A percentile compares a stretch with the other conserved stretches of the same genome.
These are phyloP conservation scores for Syrrhaptes paradoxus DNA, from an alignment of 2,113 vertebrate species.

Conservation along the genomic window DNA sequence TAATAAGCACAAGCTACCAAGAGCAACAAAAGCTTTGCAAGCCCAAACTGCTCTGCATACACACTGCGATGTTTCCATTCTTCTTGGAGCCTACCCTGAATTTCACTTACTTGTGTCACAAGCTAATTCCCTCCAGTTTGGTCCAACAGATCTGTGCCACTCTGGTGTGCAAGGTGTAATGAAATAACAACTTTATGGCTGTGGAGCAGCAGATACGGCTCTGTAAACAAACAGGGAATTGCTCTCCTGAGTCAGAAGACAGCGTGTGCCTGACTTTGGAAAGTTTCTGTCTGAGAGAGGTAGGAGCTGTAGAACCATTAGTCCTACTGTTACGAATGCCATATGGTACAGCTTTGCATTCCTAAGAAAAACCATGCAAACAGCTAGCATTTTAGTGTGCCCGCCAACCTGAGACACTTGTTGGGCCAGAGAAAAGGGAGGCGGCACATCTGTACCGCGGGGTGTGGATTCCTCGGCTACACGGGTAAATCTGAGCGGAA, in stretches of 20 bases:
- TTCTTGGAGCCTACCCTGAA: not conserved
- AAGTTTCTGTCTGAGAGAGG: not conserved
- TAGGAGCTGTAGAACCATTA: not conserved
- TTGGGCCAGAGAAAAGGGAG: not conserved
- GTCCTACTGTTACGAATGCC: accelerated
- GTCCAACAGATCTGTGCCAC: not conserved
- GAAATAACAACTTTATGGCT: not conserved
- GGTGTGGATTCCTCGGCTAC: accelerated
- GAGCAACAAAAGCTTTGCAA: not conserved
- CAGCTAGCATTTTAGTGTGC: no score
- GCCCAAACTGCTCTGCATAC: not conserved
- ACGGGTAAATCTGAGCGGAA: accelerated
- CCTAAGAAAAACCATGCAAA: not conserved
- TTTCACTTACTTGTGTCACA: not conserved
- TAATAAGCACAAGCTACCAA: not conserved
- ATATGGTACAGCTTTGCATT: no score
- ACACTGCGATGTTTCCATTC: accelerated
- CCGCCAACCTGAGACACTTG: not conserved
- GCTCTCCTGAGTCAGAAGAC: not conserved
- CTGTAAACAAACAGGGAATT: not conserved
- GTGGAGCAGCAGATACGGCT: not conserved
- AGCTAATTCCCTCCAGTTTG: not conserved
- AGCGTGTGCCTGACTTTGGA: accelerated
- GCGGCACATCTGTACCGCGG: accelerated
- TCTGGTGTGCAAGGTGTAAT: accelerated